Base-by-base conservation (phyloP, 2,888 invertebrate species). In the Trisateles emortualis region DNA sequence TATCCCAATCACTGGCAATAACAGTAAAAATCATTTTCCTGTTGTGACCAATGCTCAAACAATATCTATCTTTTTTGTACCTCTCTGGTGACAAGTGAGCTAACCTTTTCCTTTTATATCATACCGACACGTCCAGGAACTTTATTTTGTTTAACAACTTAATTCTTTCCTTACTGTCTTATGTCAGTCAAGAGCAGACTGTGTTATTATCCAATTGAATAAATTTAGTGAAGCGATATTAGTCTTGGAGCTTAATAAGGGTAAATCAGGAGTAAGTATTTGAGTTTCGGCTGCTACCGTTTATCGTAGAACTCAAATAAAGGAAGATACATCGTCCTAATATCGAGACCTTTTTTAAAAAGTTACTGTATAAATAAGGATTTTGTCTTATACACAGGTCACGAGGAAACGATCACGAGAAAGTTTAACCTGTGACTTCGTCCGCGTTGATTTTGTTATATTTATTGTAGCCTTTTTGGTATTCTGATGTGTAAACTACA, bases 161-260 rank as follows among this genome's bases (percentile, higher is more conserved):
- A 35, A 52, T 59, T 56, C 50, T 52, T 48, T 45, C 30, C 51
- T 42, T 48, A 26, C 44, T 63, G 67, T 40, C 57, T 52, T 61
- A 64, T 64, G 56, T 63, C 69, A 64, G 64, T 65, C 74, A 74
- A 70, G 77, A 72, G 64, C 58, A 71, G 61, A 64, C 62, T 54
- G 60, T 54, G 76, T 79, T 69, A 82, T 84, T 82, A 84, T 85
- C 74, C 86, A 85, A 85, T 86, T 85, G 83, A 81, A 80, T 75
- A 78, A 72, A 84, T 83, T 82, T 74, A 67, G 74, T 69, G 61
- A 65, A 64, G n/a, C 64, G 54, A 58, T 67, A 66, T 69, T 63
- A 67, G 51, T 68, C 66, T 74, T 78, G 70, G 49, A 65, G 57
- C 69, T 59, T 76, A 74, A 72, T 77, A 78, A 73, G 62, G 67